These are phyloP conservation scores for Murina feae DNA, from an alignment of 2,113 vertebrate genomes.

Conservation along the genomic window DNA sequence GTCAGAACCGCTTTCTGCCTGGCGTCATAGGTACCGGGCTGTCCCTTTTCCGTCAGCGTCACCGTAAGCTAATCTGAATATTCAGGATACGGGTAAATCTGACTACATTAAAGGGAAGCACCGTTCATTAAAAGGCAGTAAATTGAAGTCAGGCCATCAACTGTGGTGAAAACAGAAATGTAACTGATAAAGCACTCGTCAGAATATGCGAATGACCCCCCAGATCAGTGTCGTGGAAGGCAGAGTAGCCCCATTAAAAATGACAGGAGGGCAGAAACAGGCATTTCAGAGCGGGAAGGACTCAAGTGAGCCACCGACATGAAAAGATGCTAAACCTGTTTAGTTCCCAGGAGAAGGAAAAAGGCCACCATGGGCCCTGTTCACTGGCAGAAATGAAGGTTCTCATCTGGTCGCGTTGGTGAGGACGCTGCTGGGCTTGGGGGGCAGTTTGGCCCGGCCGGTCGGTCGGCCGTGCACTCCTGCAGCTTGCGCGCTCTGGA, in stretches of 20 bases:
- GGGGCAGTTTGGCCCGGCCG: too few species aligned
- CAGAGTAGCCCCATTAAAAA: background rate
- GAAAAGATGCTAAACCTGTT: background rate
- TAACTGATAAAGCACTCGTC: background rate
- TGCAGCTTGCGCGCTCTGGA: rapidly evolving
- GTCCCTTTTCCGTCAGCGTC: background rate
- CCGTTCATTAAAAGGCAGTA: background rate
- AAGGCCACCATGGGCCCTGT: background rate
- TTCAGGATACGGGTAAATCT: background rate
- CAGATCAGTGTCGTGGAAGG: background rate
- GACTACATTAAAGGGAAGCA: background rate
- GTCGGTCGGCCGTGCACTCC: background rate
- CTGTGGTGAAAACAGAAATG: background rate
- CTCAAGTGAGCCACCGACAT: background rate
- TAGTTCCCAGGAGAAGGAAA: background rate
- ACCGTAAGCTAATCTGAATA: too few species aligned
- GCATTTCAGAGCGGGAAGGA: background rate
- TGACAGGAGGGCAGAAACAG: background rate
- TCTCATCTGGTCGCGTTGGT: rapidly evolving
- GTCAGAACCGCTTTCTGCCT: too few species aligned
- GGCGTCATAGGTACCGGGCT: background rate
- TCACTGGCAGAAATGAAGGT: background rate
- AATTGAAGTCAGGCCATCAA: background rate
- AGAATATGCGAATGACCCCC: background rate
- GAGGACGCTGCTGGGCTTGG: background rate